phyloP scores from a whole-genome alignment of 2,113 vertebrate species.

The Bubalus kerabau region DNA sequence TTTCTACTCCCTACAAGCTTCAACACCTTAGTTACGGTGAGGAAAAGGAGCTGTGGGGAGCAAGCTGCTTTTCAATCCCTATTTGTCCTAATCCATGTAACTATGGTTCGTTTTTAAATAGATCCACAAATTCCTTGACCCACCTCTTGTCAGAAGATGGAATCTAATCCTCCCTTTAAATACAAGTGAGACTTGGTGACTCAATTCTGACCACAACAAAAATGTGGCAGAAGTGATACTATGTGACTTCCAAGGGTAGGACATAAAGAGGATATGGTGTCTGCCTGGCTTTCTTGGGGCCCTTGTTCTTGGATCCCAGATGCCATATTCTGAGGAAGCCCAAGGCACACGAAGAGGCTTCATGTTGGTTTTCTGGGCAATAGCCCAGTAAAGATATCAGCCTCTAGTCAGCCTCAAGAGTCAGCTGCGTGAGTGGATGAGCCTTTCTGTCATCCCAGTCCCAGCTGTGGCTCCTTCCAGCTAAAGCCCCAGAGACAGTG shows the following conservation, averaged over 20 bases:
- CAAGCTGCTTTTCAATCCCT: background rate
- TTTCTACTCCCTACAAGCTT: background rate
- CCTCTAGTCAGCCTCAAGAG: background rate
- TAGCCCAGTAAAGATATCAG: background rate
- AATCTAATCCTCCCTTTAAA: background rate
- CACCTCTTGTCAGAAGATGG: background rate
- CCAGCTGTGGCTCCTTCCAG: background rate
- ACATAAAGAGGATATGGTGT: background rate
- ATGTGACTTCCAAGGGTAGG: background rate
- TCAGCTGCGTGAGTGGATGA: background rate
- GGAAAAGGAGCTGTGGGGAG: background rate
- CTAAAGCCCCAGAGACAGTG: background rate
- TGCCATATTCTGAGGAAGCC: background rate
- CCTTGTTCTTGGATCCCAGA: background rate
- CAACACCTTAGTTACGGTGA: background rate
- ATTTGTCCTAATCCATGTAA: background rate
- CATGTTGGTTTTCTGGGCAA: background rate
- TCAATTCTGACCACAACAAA: background rate
- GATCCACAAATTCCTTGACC: background rate
- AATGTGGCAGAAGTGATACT: background rate
- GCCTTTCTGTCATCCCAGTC: background rate
- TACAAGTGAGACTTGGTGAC: background rate
- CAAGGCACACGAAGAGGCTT: background rate
- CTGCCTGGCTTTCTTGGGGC: background rate
- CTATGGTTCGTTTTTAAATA: background rate